phyloP scores from a whole-genome alignment of 2,113 vertebrate species.

The Otolemur garnettii region DNA sequence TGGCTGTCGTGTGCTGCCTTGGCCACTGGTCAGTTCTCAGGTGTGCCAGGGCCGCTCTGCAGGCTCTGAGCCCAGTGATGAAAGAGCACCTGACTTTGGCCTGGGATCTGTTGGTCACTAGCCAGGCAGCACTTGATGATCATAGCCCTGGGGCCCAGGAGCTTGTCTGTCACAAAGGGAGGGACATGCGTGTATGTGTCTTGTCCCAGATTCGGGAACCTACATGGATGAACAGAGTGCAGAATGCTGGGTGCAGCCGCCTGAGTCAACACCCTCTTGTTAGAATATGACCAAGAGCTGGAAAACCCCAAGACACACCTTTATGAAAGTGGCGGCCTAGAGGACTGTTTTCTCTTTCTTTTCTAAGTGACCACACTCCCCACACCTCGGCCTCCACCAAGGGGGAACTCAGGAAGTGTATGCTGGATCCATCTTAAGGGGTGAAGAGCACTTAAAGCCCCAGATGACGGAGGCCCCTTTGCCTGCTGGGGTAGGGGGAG shows the following conservation, averaged over 20 bases:
- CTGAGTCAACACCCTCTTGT: accelerated
- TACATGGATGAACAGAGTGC: accelerated
- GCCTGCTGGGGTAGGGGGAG: neutral
- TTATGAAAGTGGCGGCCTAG: accelerated
- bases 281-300: neutral
- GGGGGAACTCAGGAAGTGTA: no score
- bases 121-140: neutral
- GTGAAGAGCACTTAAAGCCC: neutral
- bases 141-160: neutral
- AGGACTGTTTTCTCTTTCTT: neutral
- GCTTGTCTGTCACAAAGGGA: neutral
- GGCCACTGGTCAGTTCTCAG: neutral
- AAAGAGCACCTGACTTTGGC: neutral
- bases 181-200: neutral
- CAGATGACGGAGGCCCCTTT: no score
- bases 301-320: neutral
- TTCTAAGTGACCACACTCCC: no score
- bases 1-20: accelerated
- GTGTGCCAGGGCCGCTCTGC: neutral
- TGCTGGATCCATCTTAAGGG: accelerated
- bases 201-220: neutral
- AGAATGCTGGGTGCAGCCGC: neutral
- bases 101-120: neutral
- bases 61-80: neutral
- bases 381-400: neutral